phyloP scores from a whole-genome alignment of 2,888 invertebrate species.

The Tetragonula carbonaria region DNA sequence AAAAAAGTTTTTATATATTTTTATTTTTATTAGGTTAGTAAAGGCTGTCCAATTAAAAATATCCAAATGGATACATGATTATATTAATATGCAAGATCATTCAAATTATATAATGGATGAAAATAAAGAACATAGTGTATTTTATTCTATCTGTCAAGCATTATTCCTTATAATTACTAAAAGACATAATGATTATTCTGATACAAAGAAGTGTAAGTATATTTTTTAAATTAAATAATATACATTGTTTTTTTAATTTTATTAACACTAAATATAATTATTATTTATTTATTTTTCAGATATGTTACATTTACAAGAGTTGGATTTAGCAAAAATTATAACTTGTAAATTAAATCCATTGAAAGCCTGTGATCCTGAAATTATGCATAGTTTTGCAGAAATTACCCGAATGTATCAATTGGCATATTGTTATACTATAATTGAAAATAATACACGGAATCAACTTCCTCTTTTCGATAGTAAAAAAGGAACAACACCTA shows the following conservation, averaged over 20 bases:
- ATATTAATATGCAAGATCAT: conserved; percentile 89
- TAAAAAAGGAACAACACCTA: conserved; percentile 82
- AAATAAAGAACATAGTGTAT: conserved; percentile 91
- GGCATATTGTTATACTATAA: conserved; percentile 95
- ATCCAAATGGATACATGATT: conserved; percentile 93
- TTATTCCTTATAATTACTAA: conserved; percentile 97
- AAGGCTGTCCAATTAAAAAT: conserved; percentile 87
- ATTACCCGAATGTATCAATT: conserved; percentile 94
- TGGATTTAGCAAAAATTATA: conserved; percentile 94
- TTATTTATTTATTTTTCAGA: conserved; percentile 85
- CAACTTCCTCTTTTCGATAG: conserved; percentile 86
- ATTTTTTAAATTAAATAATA: conserved; percentile 11
- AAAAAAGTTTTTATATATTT: neutral
- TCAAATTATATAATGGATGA: conserved; percentile 86
- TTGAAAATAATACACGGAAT: conserved; percentile 92
- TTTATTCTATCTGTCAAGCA: conserved; percentile 96
- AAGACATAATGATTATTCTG: conserved; percentile 92
- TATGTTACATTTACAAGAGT: conserved; percentile 90
- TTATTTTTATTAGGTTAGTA: conserved; percentile 85
- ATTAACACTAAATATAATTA: neutral
- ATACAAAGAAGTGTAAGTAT: conserved; percentile 86
- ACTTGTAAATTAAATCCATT: conserved; percentile 95
- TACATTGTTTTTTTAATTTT: conserved; percentile 7
- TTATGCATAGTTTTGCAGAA: conserved; percentile 92
- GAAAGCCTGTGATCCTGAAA: conserved; percentile 90